Evolutionary conservation across 2,888 invertebrate species (phyloP).

Genomic region (Gymnoscelis rufifasciata): DNA sequence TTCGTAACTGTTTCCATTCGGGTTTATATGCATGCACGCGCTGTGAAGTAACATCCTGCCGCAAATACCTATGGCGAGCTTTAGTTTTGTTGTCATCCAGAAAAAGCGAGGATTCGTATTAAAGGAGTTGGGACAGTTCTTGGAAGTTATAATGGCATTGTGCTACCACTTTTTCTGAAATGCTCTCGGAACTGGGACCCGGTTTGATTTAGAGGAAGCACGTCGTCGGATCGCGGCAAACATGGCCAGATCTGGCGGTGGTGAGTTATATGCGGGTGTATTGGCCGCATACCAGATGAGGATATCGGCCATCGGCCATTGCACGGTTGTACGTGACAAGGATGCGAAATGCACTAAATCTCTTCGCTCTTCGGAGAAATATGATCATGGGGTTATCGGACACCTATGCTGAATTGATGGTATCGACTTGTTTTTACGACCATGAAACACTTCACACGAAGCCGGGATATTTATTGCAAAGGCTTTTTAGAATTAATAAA

Average conservation of each 20-base stretch:
- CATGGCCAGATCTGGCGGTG: constrained; percentile 47
- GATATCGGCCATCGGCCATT: constrained; percentile 58
- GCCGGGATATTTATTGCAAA: too few relatives aligned
- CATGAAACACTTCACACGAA: background rate
- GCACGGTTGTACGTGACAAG: constrained; percentile 54
- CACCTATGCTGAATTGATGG: constrained; percentile 10
- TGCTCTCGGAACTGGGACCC: constrained; percentile 28
- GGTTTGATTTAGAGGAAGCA: constrained; percentile 43
- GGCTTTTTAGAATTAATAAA: too few relatives aligned
- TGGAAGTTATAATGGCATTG: constrained; percentile 10
- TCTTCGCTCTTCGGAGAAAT: constrained; percentile 41
- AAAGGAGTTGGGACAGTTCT: constrained; percentile 5
- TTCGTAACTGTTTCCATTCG: constrained; percentile 29
- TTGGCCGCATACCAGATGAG: constrained; percentile 58
- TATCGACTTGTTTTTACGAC: background rate
- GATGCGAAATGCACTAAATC: constrained; percentile 51
- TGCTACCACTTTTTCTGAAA: constrained; percentile 16
- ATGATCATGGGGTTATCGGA: constrained; percentile 34
- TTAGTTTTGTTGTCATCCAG: background rate
- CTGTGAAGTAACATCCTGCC: constrained; percentile 14
- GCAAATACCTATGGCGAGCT: background rate
- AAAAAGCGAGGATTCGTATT: background rate
- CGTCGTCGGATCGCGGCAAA: constrained; percentile 44
- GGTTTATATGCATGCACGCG: constrained; percentile 1
- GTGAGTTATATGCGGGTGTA: constrained; percentile 55